Base-by-base conservation (phyloP, 92 coral and sea anemone species). In the Micromussa lordhowensis region DNA sequence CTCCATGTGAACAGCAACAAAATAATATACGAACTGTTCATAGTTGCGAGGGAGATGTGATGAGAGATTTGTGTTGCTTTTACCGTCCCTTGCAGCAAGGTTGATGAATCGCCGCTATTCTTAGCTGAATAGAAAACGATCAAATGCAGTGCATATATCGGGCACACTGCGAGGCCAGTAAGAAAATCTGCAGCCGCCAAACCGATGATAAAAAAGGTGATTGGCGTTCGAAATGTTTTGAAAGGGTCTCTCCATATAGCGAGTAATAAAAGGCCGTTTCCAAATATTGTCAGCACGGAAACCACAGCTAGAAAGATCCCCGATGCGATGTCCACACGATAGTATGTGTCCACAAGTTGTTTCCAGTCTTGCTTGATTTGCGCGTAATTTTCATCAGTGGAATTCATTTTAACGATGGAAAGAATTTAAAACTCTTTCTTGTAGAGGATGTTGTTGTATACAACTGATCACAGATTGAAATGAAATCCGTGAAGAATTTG, bases 161-260 rank as follows among this genome's bases (percentile, higher is more conserved):
- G 93, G 34, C 93, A 86, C 1, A 86, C 93, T 9, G 83, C 22
- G 21, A 82, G 24, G 12, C 95, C 95, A 2, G 93, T 90, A 0
- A 92, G 82, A 21, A 92, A 82, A 63, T 92, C 95, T 15, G 95
- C 95, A 9, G 82, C 84, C 14, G 93, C 82, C 48, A 92, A 82
- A 44, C 95, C 95, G 35, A 82, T 44, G 63, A 92, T 83, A 54
- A 90, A 90, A 24, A 77, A 85, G 5, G 95, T 90, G 11, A 92
- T 58, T 15, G 95, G 95, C 22, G 91, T 81, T 18, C 95, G 90
- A 57, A 92, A 86, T 10, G 93, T 17, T 59, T 79, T 80, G 40
- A 63, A 90, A 14, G 95, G 95, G 34, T 92, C 92, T 77, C 66
- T 82, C 91, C 95, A 92, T 34, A 92, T 92, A n/a, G 93, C 91